Percentiles rank a stretch among this genome's conserved stretches.
Conservation (phyloP, 2,797 vertebrate species). For the Tapirus indicus region DNA sequence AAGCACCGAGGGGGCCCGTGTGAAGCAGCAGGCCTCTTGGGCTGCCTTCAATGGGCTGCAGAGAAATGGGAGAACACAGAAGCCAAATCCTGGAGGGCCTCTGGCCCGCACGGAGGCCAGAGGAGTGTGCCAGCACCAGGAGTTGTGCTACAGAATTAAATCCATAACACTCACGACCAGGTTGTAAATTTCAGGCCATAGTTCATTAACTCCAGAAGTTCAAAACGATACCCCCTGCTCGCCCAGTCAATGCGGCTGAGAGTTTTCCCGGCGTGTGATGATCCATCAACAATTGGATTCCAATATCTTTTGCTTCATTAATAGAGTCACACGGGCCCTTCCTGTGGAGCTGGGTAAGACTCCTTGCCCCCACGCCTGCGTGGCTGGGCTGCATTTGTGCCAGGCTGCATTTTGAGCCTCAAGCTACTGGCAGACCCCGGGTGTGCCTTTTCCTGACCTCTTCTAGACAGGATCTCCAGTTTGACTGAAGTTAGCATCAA, state of each 20-base stretch:
- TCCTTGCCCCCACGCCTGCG: not conserved
- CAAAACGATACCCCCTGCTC: conserved; percentile 80
- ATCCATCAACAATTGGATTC: conserved; percentile 85
- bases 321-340: conserved; percentile 60
- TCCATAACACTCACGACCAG: conserved; percentile 76
- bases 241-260: conserved; percentile 80
- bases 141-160: conserved; percentile 19
- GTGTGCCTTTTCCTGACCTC: not conserved
- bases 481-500: not conserved
- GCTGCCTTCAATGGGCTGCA: not conserved
- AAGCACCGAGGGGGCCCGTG: not conserved
- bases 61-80: not conserved
- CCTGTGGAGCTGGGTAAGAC: conserved; percentile 17
- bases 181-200: conserved; percentile 81
- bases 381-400: not conserved
- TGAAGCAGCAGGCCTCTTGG: not conserved
- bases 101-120: accelerated
- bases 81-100: not conserved
- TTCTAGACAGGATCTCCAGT: not conserved
- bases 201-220: conserved; percentile 86
- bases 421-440: not conserved
- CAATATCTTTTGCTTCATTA: conserved; percentile 81
- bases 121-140: not conserved
- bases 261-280: conserved; percentile 77
- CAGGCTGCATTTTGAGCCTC: not conserved